Conservation (phyloP, 2,888 invertebrate species). For the Phoenoteleia sp. region DNA sequence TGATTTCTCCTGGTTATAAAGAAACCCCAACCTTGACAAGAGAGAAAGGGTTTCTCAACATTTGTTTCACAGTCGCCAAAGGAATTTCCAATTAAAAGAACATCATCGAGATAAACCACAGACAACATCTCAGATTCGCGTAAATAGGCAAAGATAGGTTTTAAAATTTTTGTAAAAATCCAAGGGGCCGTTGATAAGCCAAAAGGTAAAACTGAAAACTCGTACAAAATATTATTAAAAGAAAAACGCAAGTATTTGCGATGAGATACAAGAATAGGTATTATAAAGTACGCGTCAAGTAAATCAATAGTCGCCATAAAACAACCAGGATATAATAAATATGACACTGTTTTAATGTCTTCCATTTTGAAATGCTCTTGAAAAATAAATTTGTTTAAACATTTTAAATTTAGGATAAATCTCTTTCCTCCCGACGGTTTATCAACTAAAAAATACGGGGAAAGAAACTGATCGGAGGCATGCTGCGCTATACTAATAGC, state of each 20-base stretch:
- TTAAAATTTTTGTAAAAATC: slow-evolving; percentile 10
- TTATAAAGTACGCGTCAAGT: not conserved
- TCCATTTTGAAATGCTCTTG: not conserved
- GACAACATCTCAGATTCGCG: not conserved
- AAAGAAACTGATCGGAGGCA: not conserved
- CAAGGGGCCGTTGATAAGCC: slow-evolving; percentile 5
- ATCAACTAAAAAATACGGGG: not conserved
- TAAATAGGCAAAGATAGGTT: slow-evolving; percentile 1
- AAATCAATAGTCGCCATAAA: slow-evolving; percentile 11
- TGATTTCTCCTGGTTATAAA: slow-evolving; percentile 17
- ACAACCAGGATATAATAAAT: not conserved
- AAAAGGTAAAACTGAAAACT: not conserved
- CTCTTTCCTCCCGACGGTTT: not conserved
- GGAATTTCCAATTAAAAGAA: slow-evolving; percentile 26
- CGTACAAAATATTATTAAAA: not conserved
- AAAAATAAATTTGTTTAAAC: not conserved
- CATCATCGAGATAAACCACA: slow-evolving; percentile 45
- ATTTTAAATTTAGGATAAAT: slow-evolving; percentile 7
- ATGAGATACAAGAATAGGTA: not conserved
- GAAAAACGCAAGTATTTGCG: not conserved
- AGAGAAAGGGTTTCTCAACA: not conserved
- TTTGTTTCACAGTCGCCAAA: not conserved
- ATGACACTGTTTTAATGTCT: not conserved
- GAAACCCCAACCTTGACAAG: not conserved
- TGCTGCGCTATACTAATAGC: not conserved